A percentile compares a stretch with the other conserved stretches of the same genome.
These are phyloP conservation scores for Antrozous pallidus DNA, from an alignment of 2,797 vertebrate species.

Conservation along the genomic window DNA sequence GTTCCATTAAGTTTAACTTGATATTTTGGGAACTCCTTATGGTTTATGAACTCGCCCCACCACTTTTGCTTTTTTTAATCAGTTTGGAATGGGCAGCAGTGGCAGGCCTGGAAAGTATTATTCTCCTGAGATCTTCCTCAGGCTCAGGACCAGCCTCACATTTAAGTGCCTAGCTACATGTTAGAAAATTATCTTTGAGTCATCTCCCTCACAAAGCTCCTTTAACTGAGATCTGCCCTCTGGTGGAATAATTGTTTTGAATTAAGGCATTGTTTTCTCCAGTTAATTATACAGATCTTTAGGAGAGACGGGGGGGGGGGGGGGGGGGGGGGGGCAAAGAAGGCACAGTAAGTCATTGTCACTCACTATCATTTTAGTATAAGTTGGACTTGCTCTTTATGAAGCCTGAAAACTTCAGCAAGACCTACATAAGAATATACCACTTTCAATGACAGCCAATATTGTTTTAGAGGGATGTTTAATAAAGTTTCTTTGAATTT, in stretches of 20 bases:
- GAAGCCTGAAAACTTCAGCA: neutral
- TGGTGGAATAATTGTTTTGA: neutral
- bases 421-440: neutral
- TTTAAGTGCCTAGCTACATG: neutral
- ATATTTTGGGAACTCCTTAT: constrained; percentile 14
- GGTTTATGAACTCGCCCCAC: neutral
- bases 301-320: neutral
- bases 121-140: neutral
- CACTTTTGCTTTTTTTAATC: neutral
- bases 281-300: neutral
- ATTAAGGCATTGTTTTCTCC: constrained; percentile 12
- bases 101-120: neutral
- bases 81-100: neutral
- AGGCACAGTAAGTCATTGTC: neutral
- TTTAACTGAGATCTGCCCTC: neutral
- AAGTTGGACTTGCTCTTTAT: neutral
- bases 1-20: neutral
- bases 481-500: neutral
- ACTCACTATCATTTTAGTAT: neutral
- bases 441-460: neutral
- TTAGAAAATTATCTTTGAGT: neutral
- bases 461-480: neutral
- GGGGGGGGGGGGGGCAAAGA: neutral
- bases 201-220: neutral
- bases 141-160: neutral